Percentiles rank a stretch among this genome's conserved stretches.
Evolutionary conservation across 1,140 invertebrate genomes (phyloP).

Genomic region (Melitaea cinxia): DNA sequence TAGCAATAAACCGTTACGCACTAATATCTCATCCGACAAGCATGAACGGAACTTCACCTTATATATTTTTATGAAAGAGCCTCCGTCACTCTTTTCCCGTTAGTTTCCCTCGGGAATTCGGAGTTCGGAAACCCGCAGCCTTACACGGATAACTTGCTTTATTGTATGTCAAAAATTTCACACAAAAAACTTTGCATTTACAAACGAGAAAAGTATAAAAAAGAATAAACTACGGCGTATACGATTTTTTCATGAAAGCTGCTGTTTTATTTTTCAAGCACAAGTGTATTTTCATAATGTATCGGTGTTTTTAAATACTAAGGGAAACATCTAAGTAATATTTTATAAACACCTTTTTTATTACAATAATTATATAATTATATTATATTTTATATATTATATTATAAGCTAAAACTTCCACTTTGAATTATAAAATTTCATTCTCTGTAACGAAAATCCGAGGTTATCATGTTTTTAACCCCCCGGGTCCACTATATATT

Average conservation of each 20-base stretch:
- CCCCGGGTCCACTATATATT: no score
- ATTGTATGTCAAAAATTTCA: constrained; percentile 31
- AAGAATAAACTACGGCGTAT: background rate
- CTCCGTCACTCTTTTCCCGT: constrained; percentile 24
- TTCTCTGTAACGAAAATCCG: no score
- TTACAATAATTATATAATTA: no score
- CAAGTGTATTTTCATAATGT: background rate
- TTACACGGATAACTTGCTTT: constrained; percentile 25
- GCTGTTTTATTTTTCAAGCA: constrained; percentile 1
- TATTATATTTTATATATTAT: no score
- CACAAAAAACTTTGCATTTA: constrained; percentile 28
- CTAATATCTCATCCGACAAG: constrained; percentile 15
- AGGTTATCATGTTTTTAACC: no score
- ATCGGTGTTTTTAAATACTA: background rate
- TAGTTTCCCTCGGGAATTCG: constrained; percentile 23
- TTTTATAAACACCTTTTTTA: background rate
- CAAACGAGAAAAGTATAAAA: background rate
- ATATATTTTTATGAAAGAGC: constrained; percentile 15
- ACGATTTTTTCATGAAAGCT: background rate
- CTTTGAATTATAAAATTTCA: no score
- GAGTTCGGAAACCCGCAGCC: constrained; percentile 17
- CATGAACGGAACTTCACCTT: constrained; percentile 15
- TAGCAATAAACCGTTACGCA: background rate
- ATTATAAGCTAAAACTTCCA: no score
- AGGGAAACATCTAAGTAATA: background rate